phyloP scores from a whole-genome alignment of 1,140 invertebrate species.

The Bombus confusus region DNA sequence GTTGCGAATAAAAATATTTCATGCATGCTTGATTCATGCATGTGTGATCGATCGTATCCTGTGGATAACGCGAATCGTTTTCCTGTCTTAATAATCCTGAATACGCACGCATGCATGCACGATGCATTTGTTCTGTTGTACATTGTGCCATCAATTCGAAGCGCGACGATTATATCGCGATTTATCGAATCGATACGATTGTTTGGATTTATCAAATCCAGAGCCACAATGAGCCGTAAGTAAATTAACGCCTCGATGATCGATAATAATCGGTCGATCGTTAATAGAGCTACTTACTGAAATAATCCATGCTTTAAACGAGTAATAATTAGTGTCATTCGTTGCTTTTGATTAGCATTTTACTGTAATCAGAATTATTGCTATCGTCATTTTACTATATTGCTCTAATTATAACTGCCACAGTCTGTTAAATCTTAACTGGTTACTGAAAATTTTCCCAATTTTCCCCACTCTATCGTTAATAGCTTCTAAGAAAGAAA shows the following conservation, averaged over 20 bases:
- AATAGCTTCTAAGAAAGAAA: too few species aligned
- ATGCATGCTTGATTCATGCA: neutral
- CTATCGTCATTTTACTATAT: neutral
- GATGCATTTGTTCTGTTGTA: neutral
- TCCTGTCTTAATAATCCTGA: too few species aligned
- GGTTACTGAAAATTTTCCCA: neutral
- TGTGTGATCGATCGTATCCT: neutral
- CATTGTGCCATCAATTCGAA: neutral
- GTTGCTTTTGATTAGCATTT: neutral
- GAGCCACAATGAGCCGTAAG: neutral
- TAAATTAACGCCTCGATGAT: neutral
- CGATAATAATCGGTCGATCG: neutral
- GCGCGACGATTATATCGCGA: neutral
- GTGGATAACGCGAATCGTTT: neutral
- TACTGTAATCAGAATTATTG: neutral
- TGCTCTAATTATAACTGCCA: too few species aligned
- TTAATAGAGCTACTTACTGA: neutral
- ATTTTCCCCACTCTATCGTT: neutral
- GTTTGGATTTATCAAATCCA: neutral
- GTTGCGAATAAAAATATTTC: neutral
- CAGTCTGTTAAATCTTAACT: neutral
- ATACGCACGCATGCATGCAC: neutral
- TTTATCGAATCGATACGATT: neutral
- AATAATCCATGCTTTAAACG: constrained; percentile 9
- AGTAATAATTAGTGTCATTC: constrained; percentile 9